Evolutionary conservation across 2,888 invertebrate species (phyloP).

Genomic region (Gortyna flavago): DNA sequence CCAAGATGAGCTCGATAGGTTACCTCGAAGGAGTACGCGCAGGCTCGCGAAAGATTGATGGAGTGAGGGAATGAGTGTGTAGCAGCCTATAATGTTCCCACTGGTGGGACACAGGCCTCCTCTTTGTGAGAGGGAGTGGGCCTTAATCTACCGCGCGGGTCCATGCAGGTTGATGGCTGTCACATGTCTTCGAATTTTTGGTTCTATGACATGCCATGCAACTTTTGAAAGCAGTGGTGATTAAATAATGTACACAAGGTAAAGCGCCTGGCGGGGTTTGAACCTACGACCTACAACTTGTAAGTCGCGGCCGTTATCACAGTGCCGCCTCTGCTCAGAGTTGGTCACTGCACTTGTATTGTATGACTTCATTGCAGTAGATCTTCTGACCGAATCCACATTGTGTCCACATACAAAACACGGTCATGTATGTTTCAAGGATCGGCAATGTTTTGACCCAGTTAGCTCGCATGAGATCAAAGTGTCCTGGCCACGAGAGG

Average conservation of each 20-base stretch:
- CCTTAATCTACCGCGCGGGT: not conserved
- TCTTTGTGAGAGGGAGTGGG: not conserved
- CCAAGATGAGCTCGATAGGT: no score
- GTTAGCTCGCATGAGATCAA: conserved; percentile 54
- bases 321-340: no score
- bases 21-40: no score
- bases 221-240: not conserved
- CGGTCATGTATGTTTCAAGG: conserved; percentile 54
- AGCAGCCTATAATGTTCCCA: not conserved
- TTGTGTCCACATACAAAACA: conserved; percentile 1
- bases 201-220: no score
- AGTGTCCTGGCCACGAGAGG: conserved; percentile 56
- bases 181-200: no score
- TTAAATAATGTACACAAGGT: not conserved
- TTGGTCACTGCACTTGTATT: not conserved
- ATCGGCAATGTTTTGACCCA: conserved; percentile 62
- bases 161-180: not conserved
- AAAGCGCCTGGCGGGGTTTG: not conserved
- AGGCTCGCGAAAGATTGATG: no score
- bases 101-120: not conserved
- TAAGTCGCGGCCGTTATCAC: not conserved
- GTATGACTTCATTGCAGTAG: not conserved
- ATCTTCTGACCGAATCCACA: conserved; percentile 23
- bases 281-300: not conserved
- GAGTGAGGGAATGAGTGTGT: no score